Base-by-base conservation (phyloP, 2,888 invertebrate genomes). In the Agrotis ipsilon region DNA sequence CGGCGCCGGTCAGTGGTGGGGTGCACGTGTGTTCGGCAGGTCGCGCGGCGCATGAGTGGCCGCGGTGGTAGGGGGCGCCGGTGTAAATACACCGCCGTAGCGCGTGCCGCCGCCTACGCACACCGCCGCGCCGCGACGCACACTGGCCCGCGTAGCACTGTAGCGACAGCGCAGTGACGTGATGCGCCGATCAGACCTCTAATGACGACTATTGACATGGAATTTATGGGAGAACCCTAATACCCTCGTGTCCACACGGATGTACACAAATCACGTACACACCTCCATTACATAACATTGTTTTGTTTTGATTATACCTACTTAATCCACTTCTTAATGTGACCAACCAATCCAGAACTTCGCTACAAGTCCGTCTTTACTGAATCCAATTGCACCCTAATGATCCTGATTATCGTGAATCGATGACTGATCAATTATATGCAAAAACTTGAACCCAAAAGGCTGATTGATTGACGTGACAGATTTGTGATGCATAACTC, bases 31-130 rank as follows among this genome's bases (percentile, higher is more conserved):
- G 94, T 85, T 92, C 94, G 75, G 93, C 89, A 89, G 91, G 92
- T 93, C 94, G 92, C 85, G 92, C 94, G 90, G 95, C 93, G 96
- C 96, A 95, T 96, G 94, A 96, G 96, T 96, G 96, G 89, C 93
- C 87, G 91, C 89, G 91, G 94, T 96, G 95, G 96, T 93, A 96
- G 96, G 94, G 95, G 95, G 93, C 94, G 93, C 92, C 92, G 93
- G 92, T 90, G 96, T 96, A 96, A 95, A 96, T 96, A 96, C 95
- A 90, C 89, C 89, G 92, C 80, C 86, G 91, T 90, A 90, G 91
- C 94, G 94, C 94, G 93, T 93, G 95, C 95, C 92, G 86, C 87
- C 89, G 91, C 91, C 89, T 86, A 92, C 93, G 90, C 92, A 92
- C 91, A 92, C 94, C 78, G 72, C 64, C 68, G 68, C 72, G 70